Percentiles rank a stretch among this genome's conserved stretches.
phyloP scores from a whole-genome alignment of 1,140 invertebrate genomes.

The Nymphalis io region DNA sequence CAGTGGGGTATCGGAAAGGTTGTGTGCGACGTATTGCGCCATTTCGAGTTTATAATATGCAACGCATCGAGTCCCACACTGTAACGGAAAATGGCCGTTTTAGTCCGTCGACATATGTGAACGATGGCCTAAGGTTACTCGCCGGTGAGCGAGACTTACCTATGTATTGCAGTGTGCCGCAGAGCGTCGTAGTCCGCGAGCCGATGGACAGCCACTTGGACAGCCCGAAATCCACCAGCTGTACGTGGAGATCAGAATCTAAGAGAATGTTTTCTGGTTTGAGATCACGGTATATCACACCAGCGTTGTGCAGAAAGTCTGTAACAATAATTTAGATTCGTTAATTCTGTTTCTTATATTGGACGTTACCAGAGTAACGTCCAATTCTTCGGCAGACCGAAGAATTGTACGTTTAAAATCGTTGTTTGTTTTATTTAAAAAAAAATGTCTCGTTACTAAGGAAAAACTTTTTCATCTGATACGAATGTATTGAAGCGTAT shows the following conservation, averaged over 20 bases:
- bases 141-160: slow-evolving; percentile 81
- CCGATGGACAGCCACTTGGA: slow-evolving; percentile 93
- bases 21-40: slow-evolving; percentile 47
- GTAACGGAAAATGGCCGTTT: slow-evolving; percentile 73
- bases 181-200: slow-evolving; percentile 90
- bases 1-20: slow-evolving; percentile 29
- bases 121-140: slow-evolving; percentile 9
- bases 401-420: too few species aligned
- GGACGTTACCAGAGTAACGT: too few species aligned
- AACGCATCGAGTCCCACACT: slow-evolving; percentile 69
- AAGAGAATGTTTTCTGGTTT: slow-evolving; percentile 96
- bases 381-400: too few species aligned
- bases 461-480: too few species aligned
- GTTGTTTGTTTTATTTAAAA: too few species aligned
- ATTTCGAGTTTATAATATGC: slow-evolving; percentile 60
- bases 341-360: not conserved
- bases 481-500: too few species aligned
- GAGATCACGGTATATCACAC: slow-evolving; percentile 94
- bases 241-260: slow-evolving; percentile 88
- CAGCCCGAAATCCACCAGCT: slow-evolving; percentile 95
- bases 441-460: too few species aligned
- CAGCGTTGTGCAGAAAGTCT: slow-evolving; percentile 96
- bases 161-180: slow-evolving; percentile 95
- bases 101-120: slow-evolving; percentile 45
- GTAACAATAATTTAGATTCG: slow-evolving; percentile 51